Evolutionary conservation across 2,113 vertebrate species (phyloP).

Genomic region (Thinocorus orbignyianus): DNA sequence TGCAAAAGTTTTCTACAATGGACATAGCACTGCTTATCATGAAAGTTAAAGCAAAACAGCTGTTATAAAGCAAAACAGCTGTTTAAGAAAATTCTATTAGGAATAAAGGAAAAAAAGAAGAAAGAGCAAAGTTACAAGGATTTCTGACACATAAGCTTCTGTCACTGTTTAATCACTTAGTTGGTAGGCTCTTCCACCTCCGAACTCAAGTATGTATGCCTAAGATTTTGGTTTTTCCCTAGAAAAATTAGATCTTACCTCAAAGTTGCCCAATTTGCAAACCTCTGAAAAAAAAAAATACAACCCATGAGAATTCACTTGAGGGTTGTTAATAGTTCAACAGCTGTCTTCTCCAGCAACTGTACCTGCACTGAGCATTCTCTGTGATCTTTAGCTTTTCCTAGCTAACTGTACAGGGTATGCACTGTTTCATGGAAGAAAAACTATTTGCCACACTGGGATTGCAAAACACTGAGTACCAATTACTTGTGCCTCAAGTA

Average conservation of each 20-base stretch:
- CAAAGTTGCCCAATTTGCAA: not conserved
- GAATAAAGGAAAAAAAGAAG: not conserved
- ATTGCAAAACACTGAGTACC: not conserved
- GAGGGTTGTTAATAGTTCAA: not conserved
- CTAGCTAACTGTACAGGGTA: not conserved
- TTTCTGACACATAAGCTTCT: not conserved
- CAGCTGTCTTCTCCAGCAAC: not conserved
- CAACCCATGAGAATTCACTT: not conserved
- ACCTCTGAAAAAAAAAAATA: not conserved
- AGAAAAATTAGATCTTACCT: not conserved
- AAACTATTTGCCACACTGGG: not conserved
- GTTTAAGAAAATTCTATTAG: not conserved
- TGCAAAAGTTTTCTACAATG: not conserved
- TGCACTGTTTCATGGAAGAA: not conserved
- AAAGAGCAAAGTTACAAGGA: not conserved
- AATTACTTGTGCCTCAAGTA: not conserved
- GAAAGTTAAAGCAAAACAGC: not conserved
- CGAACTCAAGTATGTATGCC: not conserved
- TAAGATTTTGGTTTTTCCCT: not conserved
- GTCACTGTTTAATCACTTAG: not conserved
- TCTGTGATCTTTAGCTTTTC: not conserved
- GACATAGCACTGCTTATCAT: not conserved
- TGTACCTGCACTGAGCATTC: not conserved
- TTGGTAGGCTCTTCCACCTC: not conserved
- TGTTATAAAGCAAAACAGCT: not conserved